Conservation (phyloP, 2,113 vertebrate genomes). For the Aldabrachelys gigantea region DNA sequence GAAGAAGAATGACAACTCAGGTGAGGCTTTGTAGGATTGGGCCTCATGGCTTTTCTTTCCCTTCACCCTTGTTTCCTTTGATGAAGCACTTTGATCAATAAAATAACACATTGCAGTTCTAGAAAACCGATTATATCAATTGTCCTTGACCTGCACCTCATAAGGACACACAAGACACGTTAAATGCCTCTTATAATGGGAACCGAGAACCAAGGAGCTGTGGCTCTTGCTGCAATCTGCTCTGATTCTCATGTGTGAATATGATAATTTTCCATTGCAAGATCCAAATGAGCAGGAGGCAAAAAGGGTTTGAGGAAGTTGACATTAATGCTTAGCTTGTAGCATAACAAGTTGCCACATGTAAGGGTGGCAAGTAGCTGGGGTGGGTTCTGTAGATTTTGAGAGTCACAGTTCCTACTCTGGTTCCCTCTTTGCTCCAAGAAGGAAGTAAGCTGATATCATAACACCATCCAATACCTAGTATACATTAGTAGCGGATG, state of each 20-base stretch:
- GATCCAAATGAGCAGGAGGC: conserved; percentile 47
- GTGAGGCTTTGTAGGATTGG: not conserved
- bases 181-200: conserved; percentile 4
- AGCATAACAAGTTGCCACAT: conserved; percentile 34
- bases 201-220: conserved; percentile 29
- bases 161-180: conserved; percentile 5
- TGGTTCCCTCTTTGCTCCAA: not conserved
- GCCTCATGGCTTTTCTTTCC: not conserved
- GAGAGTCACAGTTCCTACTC: conserved; percentile 10
- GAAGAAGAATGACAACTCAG: too few species aligned
- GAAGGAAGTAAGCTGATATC: not conserved
- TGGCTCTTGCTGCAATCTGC: conserved; percentile 46
- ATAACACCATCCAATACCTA: not conserved
- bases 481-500: not conserved
- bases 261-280: conserved; percentile 58
- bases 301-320: conserved; percentile 46
- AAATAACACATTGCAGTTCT: not conserved
- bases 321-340: conserved; percentile 55
- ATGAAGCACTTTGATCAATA: not conserved
- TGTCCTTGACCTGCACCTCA: conserved; percentile 29
- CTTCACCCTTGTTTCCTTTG: not conserved
- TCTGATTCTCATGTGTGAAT: not conserved
- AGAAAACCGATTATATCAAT: not conserved
- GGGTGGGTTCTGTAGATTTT: not conserved
- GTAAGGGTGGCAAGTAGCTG: conserved; percentile 29